Conservation (phyloP, 2,113 vertebrate species). For the Emydocephalus ijimae region DNA sequence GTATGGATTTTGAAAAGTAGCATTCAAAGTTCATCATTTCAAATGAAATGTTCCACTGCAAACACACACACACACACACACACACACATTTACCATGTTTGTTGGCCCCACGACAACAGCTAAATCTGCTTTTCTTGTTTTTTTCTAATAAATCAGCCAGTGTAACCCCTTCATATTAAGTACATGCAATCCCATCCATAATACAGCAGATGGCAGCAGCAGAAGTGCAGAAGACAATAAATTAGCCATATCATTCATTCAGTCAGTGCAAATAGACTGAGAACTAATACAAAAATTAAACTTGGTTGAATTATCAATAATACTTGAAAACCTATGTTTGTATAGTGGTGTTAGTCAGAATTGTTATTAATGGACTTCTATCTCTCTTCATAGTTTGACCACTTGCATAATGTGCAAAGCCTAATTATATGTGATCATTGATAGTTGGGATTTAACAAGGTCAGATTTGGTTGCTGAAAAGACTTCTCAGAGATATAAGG, state of each 20-base stretch:
- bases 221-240: constrained; percentile 66
- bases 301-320: background rate
- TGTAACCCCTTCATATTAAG: constrained; percentile 89
- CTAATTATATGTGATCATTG: background rate
- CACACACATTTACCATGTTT: constrained; percentile 89
- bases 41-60: constrained; percentile 60
- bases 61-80: constrained; percentile 43
- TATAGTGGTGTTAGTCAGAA: background rate
- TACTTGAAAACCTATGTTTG: background rate
- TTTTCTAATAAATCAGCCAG: constrained; percentile 91
- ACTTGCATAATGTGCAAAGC: background rate
- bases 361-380: background rate
- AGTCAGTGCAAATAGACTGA: constrained; percentile 48
- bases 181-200: constrained; percentile 84
- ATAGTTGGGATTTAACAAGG: background rate
- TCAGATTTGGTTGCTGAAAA: background rate
- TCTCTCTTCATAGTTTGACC: background rate
- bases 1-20: constrained; percentile 16
- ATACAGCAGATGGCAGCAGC: constrained; percentile 85
- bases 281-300: constrained; percentile 9
- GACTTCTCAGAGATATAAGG: background rate
- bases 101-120: constrained; percentile 91
- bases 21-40: constrained; percentile 42
- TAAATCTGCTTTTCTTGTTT: constrained; percentile 97
- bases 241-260: constrained; percentile 42